These are phyloP conservation scores for Pithys albifrons DNA, from an alignment of 2,113 vertebrate genomes.

Conservation along the genomic window DNA sequence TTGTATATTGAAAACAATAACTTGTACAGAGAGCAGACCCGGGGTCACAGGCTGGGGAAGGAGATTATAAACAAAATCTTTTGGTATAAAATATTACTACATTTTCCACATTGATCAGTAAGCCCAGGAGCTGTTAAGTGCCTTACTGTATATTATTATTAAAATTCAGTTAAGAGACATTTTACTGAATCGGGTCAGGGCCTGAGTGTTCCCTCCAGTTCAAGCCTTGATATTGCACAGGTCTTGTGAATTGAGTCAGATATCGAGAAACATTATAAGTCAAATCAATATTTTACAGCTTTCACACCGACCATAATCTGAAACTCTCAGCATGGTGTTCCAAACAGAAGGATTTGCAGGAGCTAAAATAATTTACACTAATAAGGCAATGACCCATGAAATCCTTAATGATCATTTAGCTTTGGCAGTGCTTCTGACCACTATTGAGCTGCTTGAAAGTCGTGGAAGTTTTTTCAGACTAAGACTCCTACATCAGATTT, in stretches of 20 bases:
- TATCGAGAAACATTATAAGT: conserved; percentile 24
- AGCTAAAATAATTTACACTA: conserved; percentile 29
- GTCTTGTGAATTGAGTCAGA: background rate
- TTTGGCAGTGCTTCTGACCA: background rate
- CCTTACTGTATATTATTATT: background rate
- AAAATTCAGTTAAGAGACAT: conserved; percentile 27
- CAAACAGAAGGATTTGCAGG: background rate
- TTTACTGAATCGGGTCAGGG: background rate
- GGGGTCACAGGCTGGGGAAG: background rate
- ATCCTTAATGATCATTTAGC: conserved; percentile 1
- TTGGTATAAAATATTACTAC: background rate
- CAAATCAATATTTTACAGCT: conserved; percentile 42
- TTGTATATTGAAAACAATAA: background rate
- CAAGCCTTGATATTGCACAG: background rate
- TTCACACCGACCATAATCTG: background rate
- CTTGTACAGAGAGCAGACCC: background rate
- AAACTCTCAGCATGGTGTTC: background rate
- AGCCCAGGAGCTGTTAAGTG: background rate
- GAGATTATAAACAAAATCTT: background rate
- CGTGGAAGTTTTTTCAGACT: background rate
- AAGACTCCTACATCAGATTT: background rate
- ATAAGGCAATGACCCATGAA: background rate
- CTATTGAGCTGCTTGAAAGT: background rate
- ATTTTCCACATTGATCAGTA: background rate
- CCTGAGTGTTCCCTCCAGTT: background rate